Evolutionary conservation across 2,113 vertebrate species (phyloP), one percentile per base, ranked within the genome.

Genomic region (Lagopus muta): DNA sequence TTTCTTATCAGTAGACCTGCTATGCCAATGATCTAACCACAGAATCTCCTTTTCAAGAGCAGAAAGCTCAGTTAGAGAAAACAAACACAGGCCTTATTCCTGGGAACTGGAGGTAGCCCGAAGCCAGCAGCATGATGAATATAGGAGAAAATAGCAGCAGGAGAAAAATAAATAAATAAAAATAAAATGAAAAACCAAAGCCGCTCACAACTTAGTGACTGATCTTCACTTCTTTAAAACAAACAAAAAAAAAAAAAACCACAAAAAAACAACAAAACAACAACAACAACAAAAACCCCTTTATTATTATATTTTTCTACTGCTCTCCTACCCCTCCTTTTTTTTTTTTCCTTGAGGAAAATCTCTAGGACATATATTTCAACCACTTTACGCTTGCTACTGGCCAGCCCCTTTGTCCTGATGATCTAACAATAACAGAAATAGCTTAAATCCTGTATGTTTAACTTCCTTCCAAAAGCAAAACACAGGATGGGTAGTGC

Each of bases 401-500:
- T 16, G 45, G 27, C 79, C 76, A 95, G 61, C 43, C n/a, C 47
- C 76, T 95, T 93, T 90, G 73, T 90, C 57, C 61, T 8, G 7
- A 42, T 84, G 86, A 73, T 65, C 76, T 92, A 88, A 94, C 76
- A 83, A 28, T 34, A 95, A 62, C 73, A 92, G 28, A 92, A 91
- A 88, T 92, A 92, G 78, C 92, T 95, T 82, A 84, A 97, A 94
- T 91, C 91, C 92, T 25, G 73, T 93, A 95, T 90, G 93, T 72
- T 95, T 88, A 86, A 93, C 95, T 96, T 96, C 95, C 93, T 95
- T 93, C 93, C 93, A 79, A 90, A 95, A 95, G 80, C 57, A 96
- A 95, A 96, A 95, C 95, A 95, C 94, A 92, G 94, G 91, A 95
- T 82, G 88, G 65, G 73, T 82, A 93, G 62, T 1, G 6, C 20